These are phyloP conservation scores for Echinops telfairi DNA, from an alignment of 2,113 vertebrate genomes.

Conservation along the genomic window DNA sequence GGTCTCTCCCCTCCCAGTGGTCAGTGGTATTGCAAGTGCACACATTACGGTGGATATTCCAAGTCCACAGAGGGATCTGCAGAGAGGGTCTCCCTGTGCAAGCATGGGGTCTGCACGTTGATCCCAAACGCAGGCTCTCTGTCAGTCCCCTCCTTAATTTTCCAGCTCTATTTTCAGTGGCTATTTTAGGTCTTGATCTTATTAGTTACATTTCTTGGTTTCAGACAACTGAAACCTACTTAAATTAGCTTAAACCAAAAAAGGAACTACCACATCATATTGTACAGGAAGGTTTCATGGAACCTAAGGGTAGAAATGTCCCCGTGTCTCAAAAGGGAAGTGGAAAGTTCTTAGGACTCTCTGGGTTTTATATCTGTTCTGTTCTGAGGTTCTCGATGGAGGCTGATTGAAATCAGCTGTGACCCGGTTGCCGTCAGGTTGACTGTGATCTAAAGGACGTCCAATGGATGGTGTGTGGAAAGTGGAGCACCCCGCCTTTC, in stretches of 20 bases:
- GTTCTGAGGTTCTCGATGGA: not conserved
- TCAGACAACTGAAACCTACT: slow-evolving; percentile 9
- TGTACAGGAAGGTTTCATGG: slow-evolving; percentile 30
- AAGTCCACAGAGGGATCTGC: not conserved
- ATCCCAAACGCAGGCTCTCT: rapidly evolving
- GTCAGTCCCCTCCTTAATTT: not conserved
- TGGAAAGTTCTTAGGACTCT: slow-evolving; percentile 10
- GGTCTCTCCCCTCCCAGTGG: not conserved
- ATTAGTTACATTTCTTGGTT: not conserved
- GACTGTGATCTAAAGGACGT: not conserved
- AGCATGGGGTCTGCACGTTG: not conserved
- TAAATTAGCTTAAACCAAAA: not conserved
- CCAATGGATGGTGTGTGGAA: not conserved
- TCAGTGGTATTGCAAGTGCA: not conserved
- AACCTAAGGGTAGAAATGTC: not conserved
- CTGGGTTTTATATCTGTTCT: not conserved
- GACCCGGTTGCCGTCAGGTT: not conserved
- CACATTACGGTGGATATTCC: not conserved
- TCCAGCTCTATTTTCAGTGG: not conserved
- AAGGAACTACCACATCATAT: not conserved
- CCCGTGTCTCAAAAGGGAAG: not conserved
- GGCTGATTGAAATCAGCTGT: not conserved
- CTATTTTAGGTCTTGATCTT: not conserved
- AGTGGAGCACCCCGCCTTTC: not conserved
- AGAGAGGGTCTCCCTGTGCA: not conserved